Evolutionary conservation across 2,888 invertebrate genomes (phyloP).

Genomic region (Choreutis nemorana): DNA sequence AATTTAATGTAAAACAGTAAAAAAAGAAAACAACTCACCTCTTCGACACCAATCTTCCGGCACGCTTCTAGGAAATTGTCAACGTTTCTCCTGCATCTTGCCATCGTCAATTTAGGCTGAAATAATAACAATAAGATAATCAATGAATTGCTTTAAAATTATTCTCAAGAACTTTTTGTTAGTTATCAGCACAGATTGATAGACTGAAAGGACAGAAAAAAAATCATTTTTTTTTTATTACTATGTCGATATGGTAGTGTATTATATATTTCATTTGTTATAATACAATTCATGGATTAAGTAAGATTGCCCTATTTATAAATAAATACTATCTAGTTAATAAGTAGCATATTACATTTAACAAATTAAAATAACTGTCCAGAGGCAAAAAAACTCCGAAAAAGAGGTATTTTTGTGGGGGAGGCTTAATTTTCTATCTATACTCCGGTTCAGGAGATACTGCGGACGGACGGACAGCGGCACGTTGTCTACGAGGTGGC

Average conservation of each 20-base stretch:
- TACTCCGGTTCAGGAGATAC: too few species aligned
- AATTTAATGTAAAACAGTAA: slow-evolving; percentile 3
- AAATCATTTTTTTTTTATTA: too few species aligned
- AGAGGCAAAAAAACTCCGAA: too few species aligned
- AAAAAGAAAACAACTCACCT: slow-evolving; percentile 73
- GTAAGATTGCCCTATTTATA: too few species aligned
- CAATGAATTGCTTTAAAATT: too few species aligned
- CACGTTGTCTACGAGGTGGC: slow-evolving; percentile 94
- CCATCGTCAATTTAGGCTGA: slow-evolving; percentile 94
- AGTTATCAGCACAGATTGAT: too few species aligned
- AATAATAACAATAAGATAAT: slow-evolving; percentile 25
- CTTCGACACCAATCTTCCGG: slow-evolving; percentile 91
- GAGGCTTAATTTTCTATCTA: too few species aligned
- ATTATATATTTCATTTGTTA: background rate
- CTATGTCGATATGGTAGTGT: too few species aligned
- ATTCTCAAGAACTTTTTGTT: too few species aligned
- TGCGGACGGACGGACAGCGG: slow-evolving; percentile 86
- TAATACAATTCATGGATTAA: background rate
- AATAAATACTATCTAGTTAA: background rate
- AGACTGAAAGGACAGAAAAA: too few species aligned
- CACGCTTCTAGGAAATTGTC: slow-evolving; percentile 96
- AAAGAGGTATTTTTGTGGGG: too few species aligned
- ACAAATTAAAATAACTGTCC: too few species aligned
- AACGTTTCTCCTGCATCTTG: slow-evolving; percentile 91
- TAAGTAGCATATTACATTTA: background rate